Percentiles rank a stretch among this genome's conserved stretches.
phyloP scores from a whole-genome alignment of 1,140 invertebrate genomes.

The Helicorthomorpha holstii region DNA sequence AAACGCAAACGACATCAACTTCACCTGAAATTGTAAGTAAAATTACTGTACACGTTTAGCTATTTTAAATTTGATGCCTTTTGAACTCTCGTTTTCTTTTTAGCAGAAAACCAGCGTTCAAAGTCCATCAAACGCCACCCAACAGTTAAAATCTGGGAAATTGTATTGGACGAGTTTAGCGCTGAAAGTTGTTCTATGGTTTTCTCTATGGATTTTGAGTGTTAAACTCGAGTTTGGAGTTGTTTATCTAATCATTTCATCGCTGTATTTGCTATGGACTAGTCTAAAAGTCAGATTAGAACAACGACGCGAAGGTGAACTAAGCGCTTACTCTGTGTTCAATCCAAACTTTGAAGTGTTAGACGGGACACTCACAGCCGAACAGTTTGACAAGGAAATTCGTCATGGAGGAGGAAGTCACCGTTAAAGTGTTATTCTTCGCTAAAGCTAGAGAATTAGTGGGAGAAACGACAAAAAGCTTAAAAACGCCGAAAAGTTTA shows the following conservation, averaged over 20 bases:
- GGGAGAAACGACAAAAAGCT: background rate
- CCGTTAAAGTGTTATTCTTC: slow-evolving; percentile 13
- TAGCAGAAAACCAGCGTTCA: too few species aligned
- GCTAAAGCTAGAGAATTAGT: slow-evolving; percentile 12
- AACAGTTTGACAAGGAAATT: slow-evolving; percentile 81
- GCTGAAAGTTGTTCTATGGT: slow-evolving; percentile 37
- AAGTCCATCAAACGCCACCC: too few species aligned
- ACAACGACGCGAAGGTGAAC: slow-evolving; percentile 47
- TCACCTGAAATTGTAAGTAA: too few species aligned
- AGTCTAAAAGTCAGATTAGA: slow-evolving; percentile 67
- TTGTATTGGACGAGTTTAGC: too few species aligned
- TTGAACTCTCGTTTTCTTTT: too few species aligned
- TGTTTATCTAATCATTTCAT: slow-evolving; percentile 66
- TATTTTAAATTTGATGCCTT: too few species aligned
- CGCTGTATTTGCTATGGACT: slow-evolving; percentile 58
- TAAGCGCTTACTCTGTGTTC: slow-evolving; percentile 95
- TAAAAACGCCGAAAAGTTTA: background rate
- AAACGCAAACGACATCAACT: too few species aligned
- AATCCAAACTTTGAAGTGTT: slow-evolving; percentile 85
- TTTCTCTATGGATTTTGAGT: slow-evolving; percentile 42
- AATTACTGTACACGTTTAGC: too few species aligned
- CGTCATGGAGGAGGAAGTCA: slow-evolving; percentile 33
- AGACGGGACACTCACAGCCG: slow-evolving; percentile 82
- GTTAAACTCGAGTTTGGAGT: slow-evolving; percentile 73
- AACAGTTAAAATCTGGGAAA: too few species aligned